Conservation (phyloP, 2,888 invertebrate genomes). For the Poecilobothrus nobilitatus region DNA sequence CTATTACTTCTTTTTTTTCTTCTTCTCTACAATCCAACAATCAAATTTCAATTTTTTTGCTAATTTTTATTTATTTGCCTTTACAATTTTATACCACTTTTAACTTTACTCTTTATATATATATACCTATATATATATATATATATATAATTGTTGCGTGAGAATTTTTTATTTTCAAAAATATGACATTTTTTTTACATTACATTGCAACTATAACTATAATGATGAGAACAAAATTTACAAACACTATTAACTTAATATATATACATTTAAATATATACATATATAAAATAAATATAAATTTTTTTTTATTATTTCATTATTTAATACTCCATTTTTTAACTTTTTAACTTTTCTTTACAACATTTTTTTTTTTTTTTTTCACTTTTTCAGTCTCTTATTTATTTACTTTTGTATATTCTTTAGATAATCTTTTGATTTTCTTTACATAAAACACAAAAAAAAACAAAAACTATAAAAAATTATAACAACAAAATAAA, state of each 20-base stretch:
- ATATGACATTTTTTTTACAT: conserved; percentile 1
- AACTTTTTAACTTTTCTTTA: neutral
- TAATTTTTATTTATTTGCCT: no score
- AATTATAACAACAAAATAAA: neutral
- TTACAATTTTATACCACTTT: no score
- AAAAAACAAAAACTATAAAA: no score
- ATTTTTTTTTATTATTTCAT: neutral
- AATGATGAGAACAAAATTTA: neutral
- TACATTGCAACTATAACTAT: neutral
- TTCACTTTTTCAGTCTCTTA: neutral
- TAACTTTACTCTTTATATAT: no score
- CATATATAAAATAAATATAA: no score
- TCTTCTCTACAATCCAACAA: no score
- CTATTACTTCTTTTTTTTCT: no score
- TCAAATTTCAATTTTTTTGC: no score
- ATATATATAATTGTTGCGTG: conserved; percentile 1
- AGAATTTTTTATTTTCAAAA: neutral
- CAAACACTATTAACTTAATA: neutral
- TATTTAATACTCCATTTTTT: neutral
- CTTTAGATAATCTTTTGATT: conserved; percentile 1
- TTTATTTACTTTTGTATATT: neutral
- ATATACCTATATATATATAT: no score
- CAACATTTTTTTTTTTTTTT: neutral
- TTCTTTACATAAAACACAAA: neutral
- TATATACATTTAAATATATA: no score